These are phyloP conservation scores for Drosophila hamatofila DNA, from an alignment of 2,888 invertebrate genomes.

Conservation along the genomic window DNA sequence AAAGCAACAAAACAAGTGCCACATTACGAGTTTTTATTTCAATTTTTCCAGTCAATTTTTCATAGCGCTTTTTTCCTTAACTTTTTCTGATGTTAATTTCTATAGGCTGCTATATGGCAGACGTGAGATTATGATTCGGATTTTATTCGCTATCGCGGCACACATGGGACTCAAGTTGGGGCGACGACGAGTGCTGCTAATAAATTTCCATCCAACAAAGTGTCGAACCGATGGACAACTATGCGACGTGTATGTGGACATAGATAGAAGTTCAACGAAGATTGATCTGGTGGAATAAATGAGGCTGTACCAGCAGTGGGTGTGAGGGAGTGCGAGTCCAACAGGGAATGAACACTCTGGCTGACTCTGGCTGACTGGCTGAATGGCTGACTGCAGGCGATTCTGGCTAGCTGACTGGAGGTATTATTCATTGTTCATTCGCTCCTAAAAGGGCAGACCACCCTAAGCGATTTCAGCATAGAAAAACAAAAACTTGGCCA, in stretches of 20 bases:
- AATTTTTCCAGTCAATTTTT: constrained; percentile 58
- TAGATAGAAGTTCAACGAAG: constrained; percentile 72
- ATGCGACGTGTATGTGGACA: constrained; percentile 42
- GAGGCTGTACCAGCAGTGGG: constrained; percentile 40
- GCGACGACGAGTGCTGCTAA: constrained; percentile 60
- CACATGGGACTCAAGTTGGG: constrained; percentile 36
- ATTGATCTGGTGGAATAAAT: constrained; percentile 82
- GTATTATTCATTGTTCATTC: constrained; percentile 73
- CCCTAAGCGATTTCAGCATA: constrained; percentile 47
- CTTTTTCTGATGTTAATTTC: constrained; percentile 42
- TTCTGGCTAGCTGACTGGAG: constrained; percentile 62
- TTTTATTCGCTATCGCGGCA: constrained; percentile 35
- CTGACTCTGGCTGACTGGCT: neutral
- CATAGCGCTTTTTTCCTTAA: constrained; percentile 28
- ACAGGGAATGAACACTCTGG: constrained; percentile 25
- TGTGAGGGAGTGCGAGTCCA: constrained; percentile 5
- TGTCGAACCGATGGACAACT: constrained; percentile 74
- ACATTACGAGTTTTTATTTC: constrained; percentile 54
- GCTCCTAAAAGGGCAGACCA: constrained; percentile 52
- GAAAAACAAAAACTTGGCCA: constrained; percentile 67
- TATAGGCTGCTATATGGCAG: constrained; percentile 24
- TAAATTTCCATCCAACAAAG: constrained; percentile 80
- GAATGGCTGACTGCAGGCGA: constrained; percentile 59
- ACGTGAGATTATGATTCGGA: constrained; percentile 30
- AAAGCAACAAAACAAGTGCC: constrained; percentile 47